Evolutionary conservation across 2,113 vertebrate species (phyloP).

Genomic region (Chiloscyllium plagiosum): DNA sequence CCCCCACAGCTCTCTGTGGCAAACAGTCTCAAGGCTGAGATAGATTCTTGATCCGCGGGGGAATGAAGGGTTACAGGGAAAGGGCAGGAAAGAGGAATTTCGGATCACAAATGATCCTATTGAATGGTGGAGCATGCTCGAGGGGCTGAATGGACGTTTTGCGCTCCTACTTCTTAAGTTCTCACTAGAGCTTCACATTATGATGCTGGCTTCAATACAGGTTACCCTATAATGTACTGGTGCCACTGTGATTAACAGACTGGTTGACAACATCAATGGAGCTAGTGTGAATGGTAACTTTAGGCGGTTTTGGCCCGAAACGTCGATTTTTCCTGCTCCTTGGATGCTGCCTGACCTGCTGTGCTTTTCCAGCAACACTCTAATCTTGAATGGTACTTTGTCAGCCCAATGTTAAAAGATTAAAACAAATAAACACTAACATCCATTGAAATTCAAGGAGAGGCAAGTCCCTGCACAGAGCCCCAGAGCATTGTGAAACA

Average conservation of each 20-base stretch:
- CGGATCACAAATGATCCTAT: neutral
- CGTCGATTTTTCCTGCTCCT: no score
- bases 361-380: no score
- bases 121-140: neutral
- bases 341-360: no score
- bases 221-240: neutral
- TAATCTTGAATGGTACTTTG: neutral
- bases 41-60: neutral
- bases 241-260: neutral
- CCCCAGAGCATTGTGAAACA: neutral
- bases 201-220: neutral
- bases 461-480: neutral
- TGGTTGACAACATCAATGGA: neutral
- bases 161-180: no score
- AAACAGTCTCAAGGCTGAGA: neutral
- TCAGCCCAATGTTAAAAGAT: neutral
- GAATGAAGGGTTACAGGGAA: neutral
- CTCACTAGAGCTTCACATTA: neutral
- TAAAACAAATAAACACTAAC: neutral
- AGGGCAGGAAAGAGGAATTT: neutral
- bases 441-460: neutral
- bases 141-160: neutral
- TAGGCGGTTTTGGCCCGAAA: no score
- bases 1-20: no score
- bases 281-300: no score